These are phyloP conservation scores for Megaustenia siamemsis DNA, from an alignment of 2,888 invertebrate species.

Conservation along the genomic window DNA sequence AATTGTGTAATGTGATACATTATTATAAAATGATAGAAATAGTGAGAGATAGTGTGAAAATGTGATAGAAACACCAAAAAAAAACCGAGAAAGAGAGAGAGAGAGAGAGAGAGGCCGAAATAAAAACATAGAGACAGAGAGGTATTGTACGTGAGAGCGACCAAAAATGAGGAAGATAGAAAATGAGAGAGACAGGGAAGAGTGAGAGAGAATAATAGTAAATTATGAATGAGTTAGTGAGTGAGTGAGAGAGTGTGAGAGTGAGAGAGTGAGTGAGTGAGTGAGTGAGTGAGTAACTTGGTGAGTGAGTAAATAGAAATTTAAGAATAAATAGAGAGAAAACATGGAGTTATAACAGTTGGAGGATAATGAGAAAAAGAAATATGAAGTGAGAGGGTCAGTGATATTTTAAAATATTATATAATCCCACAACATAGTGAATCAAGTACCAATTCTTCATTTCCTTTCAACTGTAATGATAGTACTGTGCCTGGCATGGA, in stretches of 20 bases:
- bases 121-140: background rate
- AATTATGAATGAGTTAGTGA: background rate
- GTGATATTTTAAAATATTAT: no score
- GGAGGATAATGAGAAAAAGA: background rate
- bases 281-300: no score
- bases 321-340: background rate
- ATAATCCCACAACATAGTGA: no score
- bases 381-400: background rate
- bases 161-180: background rate
- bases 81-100: slow-evolving; percentile 20
- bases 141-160: background rate
- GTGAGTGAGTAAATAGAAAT: background rate
- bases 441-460: no score
- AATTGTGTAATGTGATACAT: no score
- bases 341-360: background rate
- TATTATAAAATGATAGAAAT: no score
- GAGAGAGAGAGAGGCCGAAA: background rate
- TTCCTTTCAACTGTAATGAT: no score
- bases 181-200: background rate
- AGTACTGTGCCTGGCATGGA: no score
- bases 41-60: background rate
- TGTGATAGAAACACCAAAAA: no score
- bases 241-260: no score
- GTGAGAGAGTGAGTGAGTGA: background rate
- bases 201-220: background rate